phyloP scores from a whole-genome alignment of 2,888 invertebrate species.

The Pediacus dermestoides region DNA sequence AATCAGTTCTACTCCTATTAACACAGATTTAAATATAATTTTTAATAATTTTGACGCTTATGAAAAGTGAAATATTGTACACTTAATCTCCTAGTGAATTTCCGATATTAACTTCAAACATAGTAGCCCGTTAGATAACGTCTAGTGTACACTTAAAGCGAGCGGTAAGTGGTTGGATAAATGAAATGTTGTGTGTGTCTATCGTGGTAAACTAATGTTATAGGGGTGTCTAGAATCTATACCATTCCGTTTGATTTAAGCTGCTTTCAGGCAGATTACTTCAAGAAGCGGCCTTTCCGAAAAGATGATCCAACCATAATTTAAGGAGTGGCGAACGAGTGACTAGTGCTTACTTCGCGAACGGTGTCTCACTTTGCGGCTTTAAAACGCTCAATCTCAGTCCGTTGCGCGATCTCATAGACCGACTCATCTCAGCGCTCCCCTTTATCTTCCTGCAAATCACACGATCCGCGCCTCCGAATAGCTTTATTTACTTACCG shows the following conservation, averaged over 20 bases:
- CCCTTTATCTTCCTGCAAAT: slow-evolving; percentile 41
- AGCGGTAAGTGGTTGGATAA: slow-evolving; percentile 18
- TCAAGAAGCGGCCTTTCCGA: slow-evolving; percentile 27
- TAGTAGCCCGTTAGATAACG: too few relatives aligned
- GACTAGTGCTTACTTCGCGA: slow-evolving; percentile 14
- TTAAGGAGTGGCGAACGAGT: slow-evolving; percentile 22
- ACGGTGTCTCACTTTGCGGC: slow-evolving; percentile 34
- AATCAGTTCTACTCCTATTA: too few relatives aligned
- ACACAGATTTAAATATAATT: too few relatives aligned
- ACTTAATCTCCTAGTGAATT: too few relatives aligned
- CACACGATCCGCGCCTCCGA: slow-evolving; percentile 39
- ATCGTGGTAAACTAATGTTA: slow-evolving; percentile 27
- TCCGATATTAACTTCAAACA: too few relatives aligned
- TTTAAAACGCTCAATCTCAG: slow-evolving; percentile 40
- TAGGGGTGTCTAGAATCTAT: slow-evolving; percentile 25
- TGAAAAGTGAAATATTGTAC: too few relatives aligned
- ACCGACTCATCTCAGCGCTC: slow-evolving; percentile 27
- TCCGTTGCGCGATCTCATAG: slow-evolving; percentile 24
- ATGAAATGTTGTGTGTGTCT: slow-evolving; percentile 30
- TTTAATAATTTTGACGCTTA: too few relatives aligned
- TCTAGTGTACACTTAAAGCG: too few relatives aligned
- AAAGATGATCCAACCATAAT: slow-evolving; percentile 32
- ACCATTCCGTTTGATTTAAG: slow-evolving; percentile 41
- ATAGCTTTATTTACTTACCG: slow-evolving; percentile 45
- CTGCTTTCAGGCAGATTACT: slow-evolving; percentile 42